These are phyloP conservation scores for Meta bourneti DNA, from an alignment of 2,888 invertebrate genomes.

Conservation along the genomic window DNA sequence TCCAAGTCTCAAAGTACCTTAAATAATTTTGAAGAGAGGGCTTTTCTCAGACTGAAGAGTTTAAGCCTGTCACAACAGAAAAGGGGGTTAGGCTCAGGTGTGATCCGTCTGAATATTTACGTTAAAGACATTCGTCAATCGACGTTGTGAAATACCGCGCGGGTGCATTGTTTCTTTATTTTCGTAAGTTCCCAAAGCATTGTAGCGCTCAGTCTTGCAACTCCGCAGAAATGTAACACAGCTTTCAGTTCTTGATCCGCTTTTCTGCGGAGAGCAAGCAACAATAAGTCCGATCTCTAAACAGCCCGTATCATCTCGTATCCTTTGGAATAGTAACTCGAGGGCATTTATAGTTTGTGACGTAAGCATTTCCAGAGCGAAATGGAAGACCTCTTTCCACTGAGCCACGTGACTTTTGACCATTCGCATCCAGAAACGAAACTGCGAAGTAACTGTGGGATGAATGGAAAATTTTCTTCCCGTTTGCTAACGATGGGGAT, in stretches of 20 bases:
- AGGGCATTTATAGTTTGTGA: constrained; percentile 43
- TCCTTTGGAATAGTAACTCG: constrained; percentile 4
- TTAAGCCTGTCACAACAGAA: too few relatives aligned
- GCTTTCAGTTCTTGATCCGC: not conserved
- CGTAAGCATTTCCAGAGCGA: not conserved
- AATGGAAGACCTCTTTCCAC: not conserved
- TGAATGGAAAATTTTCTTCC: not conserved
- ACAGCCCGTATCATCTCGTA: constrained; percentile 4
- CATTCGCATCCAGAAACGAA: not conserved
- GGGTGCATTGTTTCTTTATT: not conserved
- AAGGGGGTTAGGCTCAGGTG: too few relatives aligned
- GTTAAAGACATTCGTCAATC: not conserved
- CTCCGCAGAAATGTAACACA: not conserved
- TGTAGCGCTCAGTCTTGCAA: not conserved
- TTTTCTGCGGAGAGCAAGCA: not conserved
- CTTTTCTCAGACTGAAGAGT: too few relatives aligned
- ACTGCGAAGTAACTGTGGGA: not conserved
- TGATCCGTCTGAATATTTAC: too few relatives aligned
- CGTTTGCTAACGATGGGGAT: not conserved
- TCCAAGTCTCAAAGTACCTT: too few relatives aligned
- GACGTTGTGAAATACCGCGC: too few relatives aligned
- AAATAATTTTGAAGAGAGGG: too few relatives aligned
- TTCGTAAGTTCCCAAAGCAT: not conserved
- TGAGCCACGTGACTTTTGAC: not conserved
- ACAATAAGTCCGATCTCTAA: constrained; percentile 5